phyloP scores from a whole-genome alignment of 1,140 invertebrate species.

The Acyrthosiphon pisum region DNA sequence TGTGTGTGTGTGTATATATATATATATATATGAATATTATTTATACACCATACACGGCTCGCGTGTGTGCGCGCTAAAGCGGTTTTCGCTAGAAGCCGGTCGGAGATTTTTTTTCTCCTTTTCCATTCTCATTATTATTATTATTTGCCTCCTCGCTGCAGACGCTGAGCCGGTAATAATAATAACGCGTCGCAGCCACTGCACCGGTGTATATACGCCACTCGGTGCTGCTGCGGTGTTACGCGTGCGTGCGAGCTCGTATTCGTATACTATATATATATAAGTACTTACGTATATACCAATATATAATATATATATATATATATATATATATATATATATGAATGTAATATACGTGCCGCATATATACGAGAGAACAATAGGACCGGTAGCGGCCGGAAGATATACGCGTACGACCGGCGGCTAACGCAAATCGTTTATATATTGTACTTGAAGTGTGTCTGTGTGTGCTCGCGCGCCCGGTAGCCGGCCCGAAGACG shows the following conservation, averaged over 20 bases:
- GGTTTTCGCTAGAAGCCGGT: slow-evolving; percentile 32
- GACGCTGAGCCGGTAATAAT: background rate
- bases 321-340: background rate
- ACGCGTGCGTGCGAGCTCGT: background rate
- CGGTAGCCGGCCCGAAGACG: background rate
- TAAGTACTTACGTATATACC: background rate
- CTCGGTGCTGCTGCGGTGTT: background rate
- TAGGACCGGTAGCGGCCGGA: slow-evolving; percentile 51
- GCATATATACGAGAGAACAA: background rate
- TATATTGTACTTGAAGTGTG: background rate
- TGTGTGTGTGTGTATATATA: background rate
- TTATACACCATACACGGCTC: background rate
- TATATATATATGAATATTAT: background rate
- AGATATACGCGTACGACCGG: background rate
- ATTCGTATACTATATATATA: background rate
- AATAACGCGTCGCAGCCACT: background rate
- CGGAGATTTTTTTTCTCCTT: background rate
- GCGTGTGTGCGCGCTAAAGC: background rate
- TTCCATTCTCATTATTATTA: slow-evolving; percentile 22
- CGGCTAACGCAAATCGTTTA: background rate
- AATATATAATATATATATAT: background rate
- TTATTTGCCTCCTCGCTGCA: background rate
- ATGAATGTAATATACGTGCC: background rate
- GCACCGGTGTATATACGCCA: background rate
- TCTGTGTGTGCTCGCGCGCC: background rate